Evolutionary conservation across 2,113 vertebrate species (phyloP).

Genomic region (Ctenomys sociabilis): DNA sequence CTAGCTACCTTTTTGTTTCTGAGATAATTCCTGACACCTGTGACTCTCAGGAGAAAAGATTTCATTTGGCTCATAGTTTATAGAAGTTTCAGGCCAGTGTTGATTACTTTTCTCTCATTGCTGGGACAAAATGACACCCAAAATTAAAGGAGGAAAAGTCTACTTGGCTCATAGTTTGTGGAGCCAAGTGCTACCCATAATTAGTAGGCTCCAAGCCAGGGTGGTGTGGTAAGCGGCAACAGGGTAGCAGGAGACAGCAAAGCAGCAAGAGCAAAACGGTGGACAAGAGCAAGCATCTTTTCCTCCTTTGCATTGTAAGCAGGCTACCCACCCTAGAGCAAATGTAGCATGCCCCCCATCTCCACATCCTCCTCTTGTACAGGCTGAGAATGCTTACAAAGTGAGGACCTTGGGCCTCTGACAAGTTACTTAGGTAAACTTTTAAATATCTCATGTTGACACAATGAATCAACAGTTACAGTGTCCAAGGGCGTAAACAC

Average conservation of each 20-base stretch:
- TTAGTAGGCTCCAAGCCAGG: background rate
- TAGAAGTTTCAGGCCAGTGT: background rate
- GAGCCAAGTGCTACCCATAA: no score
- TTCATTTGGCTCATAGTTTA: background rate
- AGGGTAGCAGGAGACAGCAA: no score
- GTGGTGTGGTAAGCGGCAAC: background rate
- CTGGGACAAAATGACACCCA: background rate
- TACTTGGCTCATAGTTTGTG: no score
- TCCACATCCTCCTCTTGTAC: background rate
- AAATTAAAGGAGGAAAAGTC: background rate
- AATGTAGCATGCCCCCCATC: background rate
- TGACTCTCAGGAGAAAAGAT: background rate
- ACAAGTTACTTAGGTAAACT: background rate
- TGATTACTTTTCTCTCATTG: background rate
- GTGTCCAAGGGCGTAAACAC: no score
- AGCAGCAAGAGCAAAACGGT: no score
- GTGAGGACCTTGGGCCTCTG: background rate
- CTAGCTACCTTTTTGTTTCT: background rate
- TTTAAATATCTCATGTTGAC: background rate
- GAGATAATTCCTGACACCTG: background rate
- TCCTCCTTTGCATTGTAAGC: background rate
- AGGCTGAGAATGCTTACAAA: background rate
- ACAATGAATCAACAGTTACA: background rate
- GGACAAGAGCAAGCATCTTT: background rate
- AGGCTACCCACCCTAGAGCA: background rate